These are phyloP conservation scores for Thermophis baileyi DNA, from an alignment of 2,113 vertebrate genomes.

Conservation along the genomic window DNA sequence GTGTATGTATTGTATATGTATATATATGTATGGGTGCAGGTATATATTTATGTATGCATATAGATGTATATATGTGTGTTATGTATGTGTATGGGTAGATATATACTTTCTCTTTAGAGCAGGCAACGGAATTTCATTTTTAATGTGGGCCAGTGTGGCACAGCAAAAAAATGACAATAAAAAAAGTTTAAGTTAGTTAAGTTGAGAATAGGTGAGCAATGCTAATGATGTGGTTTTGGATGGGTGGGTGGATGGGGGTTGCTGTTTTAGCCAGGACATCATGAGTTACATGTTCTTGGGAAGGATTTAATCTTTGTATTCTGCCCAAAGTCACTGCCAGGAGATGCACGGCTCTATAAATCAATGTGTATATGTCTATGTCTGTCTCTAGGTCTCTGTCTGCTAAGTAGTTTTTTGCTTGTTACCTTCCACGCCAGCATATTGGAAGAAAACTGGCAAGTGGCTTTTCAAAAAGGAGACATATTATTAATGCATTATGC, in stretches of 20 bases:
- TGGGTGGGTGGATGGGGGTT: background rate
- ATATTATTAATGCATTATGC: background rate
- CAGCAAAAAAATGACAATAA: too few relatives aligned
- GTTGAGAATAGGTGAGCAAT: background rate
- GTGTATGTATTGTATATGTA: too few relatives aligned
- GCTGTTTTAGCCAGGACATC: background rate
- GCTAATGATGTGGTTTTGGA: background rate
- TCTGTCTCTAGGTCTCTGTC: background rate
- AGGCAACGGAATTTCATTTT: too few relatives aligned
- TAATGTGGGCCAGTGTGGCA: too few relatives aligned
- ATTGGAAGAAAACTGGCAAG: background rate
- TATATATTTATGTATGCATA: too few relatives aligned
- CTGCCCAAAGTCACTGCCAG: background rate
- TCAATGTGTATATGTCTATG: background rate
- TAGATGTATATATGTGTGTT: too few relatives aligned
- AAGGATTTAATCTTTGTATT: background rate
- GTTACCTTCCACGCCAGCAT: background rate
- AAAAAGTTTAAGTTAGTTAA: too few relatives aligned
- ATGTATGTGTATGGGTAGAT: too few relatives aligned
- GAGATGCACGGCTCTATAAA: background rate
- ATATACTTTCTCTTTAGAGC: too few relatives aligned
- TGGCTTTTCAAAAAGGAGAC: slow-evolving; percentile 3
- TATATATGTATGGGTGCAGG: too few relatives aligned
- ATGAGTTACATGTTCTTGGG: background rate
- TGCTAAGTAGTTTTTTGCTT: background rate